Evolutionary conservation across 2,797 vertebrate species (phyloP).

Genomic region (Sebastes trivittatus): DNA sequence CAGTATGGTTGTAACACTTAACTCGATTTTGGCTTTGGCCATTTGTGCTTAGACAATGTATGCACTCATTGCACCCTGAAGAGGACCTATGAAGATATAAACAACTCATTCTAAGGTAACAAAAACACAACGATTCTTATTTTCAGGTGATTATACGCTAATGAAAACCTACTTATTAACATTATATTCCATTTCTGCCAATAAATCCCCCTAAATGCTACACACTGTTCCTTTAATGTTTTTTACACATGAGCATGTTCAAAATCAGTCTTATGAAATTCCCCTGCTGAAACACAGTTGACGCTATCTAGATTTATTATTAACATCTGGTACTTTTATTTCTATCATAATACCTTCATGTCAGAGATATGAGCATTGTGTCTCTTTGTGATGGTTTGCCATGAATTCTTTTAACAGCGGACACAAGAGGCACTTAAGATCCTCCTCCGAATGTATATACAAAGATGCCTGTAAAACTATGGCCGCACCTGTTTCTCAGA

Average conservation of each 20-base stretch:
- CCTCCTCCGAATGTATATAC: slow-evolving; percentile 42
- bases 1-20: too few relatives aligned
- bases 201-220: too few relatives aligned
- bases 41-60: too few relatives aligned
- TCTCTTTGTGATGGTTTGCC: slow-evolving; percentile 60
- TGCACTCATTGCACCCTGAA: too few relatives aligned
- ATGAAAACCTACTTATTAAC: not conserved
- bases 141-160: too few relatives aligned
- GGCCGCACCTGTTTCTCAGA: slow-evolving; percentile 64
- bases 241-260: slow-evolving; percentile 5
- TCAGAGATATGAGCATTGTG: slow-evolving; percentile 64
- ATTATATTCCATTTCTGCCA: not conserved
- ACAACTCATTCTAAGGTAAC: too few relatives aligned
- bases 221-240: not conserved
- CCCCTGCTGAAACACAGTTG: slow-evolving; percentile 22
- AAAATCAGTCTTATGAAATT: slow-evolving; percentile 33
- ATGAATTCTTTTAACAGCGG: slow-evolving; percentile 60
- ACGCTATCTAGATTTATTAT: slow-evolving; percentile 67
- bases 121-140: too few relatives aligned
- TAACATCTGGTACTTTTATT: slow-evolving; percentile 73
- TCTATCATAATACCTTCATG: slow-evolving; percentile 68
- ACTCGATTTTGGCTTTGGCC: too few relatives aligned
- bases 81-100: too few relatives aligned
- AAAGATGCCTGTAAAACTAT: slow-evolving; percentile 47
- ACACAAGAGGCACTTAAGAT: slow-evolving; percentile 50